Evolutionary conservation across 2,113 vertebrate genomes (phyloP), one percentile per base, ranked within the genome.

Genomic region (Marmota flaviventris): DNA sequence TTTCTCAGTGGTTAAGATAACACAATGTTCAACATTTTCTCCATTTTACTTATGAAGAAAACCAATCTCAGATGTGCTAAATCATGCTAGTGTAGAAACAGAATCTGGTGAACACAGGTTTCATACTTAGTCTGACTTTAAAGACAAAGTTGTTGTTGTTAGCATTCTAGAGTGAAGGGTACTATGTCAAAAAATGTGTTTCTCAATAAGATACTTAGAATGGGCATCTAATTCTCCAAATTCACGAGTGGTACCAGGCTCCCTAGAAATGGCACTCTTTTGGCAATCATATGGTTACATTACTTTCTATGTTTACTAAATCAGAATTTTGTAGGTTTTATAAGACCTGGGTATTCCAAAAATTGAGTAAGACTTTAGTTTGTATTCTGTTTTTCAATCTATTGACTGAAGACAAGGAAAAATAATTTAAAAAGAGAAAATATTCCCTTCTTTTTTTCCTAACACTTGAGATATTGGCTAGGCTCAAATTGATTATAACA

Each of bases 401-500:
- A 96, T 13, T 91, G 73, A 87, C 9, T 75, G 34, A 79, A 91
- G 18, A 77, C 34, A 11, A 27, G 32, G 37, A 53, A 90, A 93
- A 87, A 45, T 73, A 81, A 86, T 63, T 65, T 61, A 82, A 89
- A 76, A 95, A 72, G 1, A 79, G 7, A 70, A 93, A 85, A 42
- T 37, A 89, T 32, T 91, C 32, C 1, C 10, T 58, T 97, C 25
- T 69, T 24, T 88, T 45, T 94, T 91, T 78, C 2, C 65, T 84
- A 81, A 58, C 56, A 83, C 83, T 25, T 77, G 70, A 83, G 45
- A 78, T 93, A 83, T 37, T 77, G 82, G 27, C 27, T 2, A 29
- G 13, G 56, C 32, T 85, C 61, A 90, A 63, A 84, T 77, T 81
- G 82, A 91, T 95, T 65, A 11, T 67, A 97, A 83, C 72, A 94